Percentiles rank a stretch among this genome's conserved stretches.
Conservation (phyloP, 2,888 invertebrate species). For the Mythimna pallens region DNA sequence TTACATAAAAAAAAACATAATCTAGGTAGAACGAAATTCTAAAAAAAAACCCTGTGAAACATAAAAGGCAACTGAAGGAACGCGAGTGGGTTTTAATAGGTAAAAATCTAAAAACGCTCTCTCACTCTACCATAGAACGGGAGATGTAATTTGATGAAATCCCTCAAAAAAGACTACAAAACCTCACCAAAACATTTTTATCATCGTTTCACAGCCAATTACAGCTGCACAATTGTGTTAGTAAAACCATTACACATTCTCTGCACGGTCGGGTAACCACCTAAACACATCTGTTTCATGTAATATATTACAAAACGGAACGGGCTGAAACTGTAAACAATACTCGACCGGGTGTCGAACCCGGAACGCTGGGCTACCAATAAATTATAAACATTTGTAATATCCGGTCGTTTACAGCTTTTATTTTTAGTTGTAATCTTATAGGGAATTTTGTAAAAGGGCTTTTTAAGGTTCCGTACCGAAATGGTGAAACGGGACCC, state of each 20-base stretch:
- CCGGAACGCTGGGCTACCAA: constrained; percentile 49
- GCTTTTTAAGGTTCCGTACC: no score
- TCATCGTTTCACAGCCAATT: constrained; percentile 19
- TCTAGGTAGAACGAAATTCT: no score
- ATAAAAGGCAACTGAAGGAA: no score
- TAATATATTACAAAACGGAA: constrained; percentile 50
- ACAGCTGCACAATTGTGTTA: constrained; percentile 15
- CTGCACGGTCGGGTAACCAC: constrained; percentile 28
- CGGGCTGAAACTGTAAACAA: constrained; percentile 59
- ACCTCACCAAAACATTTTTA: constrained; percentile 10
- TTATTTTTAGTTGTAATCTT: constrained; percentile 18
- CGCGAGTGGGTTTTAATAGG: no score
- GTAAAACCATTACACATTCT: constrained; percentile 45
- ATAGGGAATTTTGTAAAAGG: neutral
- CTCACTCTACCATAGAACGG: no score
- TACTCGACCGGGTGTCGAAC: constrained; percentile 61
- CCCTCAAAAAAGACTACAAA: neutral
- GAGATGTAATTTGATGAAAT: neutral
- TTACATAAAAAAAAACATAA: no score
- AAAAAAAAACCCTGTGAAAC: no score
- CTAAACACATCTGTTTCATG: constrained; percentile 56
- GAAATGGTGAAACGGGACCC: no score
- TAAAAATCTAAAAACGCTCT: no score
- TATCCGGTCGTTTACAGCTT: constrained; percentile 28
- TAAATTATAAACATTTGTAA: constrained; percentile 54